Evolutionary conservation across 2,797 vertebrate genomes (phyloP).

Genomic region (Diceros bicornis): DNA sequence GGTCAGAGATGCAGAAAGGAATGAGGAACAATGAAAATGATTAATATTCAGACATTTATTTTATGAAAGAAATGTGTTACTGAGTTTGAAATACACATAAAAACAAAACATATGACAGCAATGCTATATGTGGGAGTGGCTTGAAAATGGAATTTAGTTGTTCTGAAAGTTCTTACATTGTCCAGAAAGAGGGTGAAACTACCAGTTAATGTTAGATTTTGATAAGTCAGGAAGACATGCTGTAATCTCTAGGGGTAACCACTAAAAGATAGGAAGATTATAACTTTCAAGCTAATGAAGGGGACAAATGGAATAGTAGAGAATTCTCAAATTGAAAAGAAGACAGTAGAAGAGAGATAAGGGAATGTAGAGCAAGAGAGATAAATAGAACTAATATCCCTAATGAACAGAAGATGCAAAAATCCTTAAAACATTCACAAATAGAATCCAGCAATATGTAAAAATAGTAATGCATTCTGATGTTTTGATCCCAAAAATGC

Average conservation of each 20-base stretch:
- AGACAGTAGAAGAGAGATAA: background rate
- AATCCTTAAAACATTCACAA: background rate
- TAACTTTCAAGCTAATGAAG: conserved; percentile 18
- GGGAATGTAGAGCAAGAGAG: background rate
- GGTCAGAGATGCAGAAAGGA: background rate
- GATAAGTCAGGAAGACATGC: background rate
- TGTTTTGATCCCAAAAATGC: background rate
- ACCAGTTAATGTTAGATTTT: background rate
- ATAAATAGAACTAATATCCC: background rate
- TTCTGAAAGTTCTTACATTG: background rate
- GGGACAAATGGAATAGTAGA: background rate
- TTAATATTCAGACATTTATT: background rate
- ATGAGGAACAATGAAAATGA: background rate
- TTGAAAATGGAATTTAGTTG: background rate
- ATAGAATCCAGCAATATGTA: background rate
- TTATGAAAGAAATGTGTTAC: background rate
- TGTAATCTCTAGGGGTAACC: background rate
- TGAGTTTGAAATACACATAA: conserved; percentile 24
- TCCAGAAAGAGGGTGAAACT: background rate
- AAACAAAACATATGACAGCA: background rate
- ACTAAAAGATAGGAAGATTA: background rate
- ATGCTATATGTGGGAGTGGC: background rate
- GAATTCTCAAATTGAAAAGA: background rate
- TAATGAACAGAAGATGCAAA: background rate
- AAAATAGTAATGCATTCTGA: background rate